Conservation (phyloP, 1,140 invertebrate species). For the Habropoda laboriosa region DNA sequence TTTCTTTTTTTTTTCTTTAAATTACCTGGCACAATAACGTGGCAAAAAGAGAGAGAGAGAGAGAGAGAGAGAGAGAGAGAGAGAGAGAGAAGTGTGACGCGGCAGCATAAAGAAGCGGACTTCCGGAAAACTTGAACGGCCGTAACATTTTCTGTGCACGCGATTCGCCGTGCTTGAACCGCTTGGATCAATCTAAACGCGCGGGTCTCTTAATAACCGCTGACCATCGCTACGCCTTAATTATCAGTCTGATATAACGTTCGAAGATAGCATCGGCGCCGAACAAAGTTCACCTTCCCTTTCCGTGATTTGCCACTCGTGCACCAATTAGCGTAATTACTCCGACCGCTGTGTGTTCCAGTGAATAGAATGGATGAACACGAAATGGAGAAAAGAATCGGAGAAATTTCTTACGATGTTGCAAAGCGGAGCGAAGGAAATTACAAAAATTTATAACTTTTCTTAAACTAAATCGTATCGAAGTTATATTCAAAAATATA, state of each 20-base stretch:
- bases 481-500: no score
- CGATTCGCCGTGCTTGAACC: neutral
- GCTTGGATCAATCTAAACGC: constrained; percentile 22
- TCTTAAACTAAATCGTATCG: no score
- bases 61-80: no score
- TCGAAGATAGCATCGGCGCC: constrained; percentile 3
- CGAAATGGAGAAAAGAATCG: no score
- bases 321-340: neutral
- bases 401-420: no score
- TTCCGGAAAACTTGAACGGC: neutral
- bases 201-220: constrained; percentile 6
- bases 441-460: no score
- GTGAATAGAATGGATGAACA: no score
- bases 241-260: constrained; percentile 14
- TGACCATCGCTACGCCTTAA: constrained; percentile 16
- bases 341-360: neutral
- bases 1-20: no score
- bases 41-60: no score
- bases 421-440: no score
- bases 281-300: neutral
- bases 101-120: neutral
- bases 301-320: neutral
- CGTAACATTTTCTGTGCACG: constrained; percentile 17
- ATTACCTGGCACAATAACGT: neutral
- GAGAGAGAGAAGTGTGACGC: no score